Evolutionary conservation across 2,888 invertebrate genomes (phyloP).

Genomic region (Graphium colonna): DNA sequence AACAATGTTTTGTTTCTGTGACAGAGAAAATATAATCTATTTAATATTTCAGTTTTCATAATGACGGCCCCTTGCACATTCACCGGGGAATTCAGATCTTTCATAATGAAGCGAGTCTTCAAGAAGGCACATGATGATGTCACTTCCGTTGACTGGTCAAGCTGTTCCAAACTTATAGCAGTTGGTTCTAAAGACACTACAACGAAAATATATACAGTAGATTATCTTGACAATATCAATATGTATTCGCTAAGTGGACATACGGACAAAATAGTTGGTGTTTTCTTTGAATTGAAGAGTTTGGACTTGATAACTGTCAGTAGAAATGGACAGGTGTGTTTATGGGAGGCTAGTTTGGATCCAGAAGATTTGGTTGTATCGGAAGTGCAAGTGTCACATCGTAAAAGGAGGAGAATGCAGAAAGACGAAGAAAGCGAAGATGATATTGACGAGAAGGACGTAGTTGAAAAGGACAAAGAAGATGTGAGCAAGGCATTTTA

Average conservation of each 20-base stretch:
- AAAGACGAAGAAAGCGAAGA: constrained; percentile 82
- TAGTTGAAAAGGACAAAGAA: constrained; percentile 77
- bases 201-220: constrained; percentile 89
- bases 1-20: too few species aligned
- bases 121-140: constrained; percentile 91
- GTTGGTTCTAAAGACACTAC: constrained; percentile 94
- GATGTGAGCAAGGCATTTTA: constrained; percentile 54
- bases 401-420: constrained; percentile 59
- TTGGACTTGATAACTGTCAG: constrained; percentile 92
- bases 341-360: constrained; percentile 92
- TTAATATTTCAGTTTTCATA: constrained; percentile 83
- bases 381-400: constrained; percentile 72
- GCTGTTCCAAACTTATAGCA: constrained; percentile 93
- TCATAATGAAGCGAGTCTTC: constrained; percentile 90
- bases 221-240: constrained; percentile 87
- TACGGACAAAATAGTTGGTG: constrained; percentile 89
- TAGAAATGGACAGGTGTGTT: constrained; percentile 89
- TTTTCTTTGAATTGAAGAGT: constrained; percentile 92
- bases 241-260: constrained; percentile 91
- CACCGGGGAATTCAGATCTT: constrained; percentile 92
- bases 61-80: constrained; percentile 91
- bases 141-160: constrained; percentile 94
- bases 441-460: constrained; percentile 81
- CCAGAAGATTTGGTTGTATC: constrained; percentile 83
- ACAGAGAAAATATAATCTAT: neutral